Evolutionary conservation across 2,888 invertebrate species (phyloP).

Genomic region (Drosophila fungiperda): DNA sequence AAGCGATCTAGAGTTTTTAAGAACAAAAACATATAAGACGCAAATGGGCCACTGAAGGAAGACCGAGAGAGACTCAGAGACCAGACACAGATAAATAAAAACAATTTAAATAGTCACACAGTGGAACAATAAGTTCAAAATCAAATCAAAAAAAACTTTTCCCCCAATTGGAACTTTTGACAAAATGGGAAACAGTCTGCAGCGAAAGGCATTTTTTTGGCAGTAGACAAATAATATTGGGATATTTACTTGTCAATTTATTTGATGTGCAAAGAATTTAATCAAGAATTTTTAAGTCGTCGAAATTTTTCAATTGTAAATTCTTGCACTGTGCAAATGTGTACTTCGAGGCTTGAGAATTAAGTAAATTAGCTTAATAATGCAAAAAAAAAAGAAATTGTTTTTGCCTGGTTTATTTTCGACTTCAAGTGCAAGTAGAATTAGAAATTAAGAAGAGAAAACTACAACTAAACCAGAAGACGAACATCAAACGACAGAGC

Average conservation of each 20-base stretch:
- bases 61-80: not conserved
- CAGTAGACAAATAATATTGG: not conserved
- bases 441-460: slow-evolving; percentile 45
- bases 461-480: slow-evolving; percentile 37
- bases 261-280: not conserved
- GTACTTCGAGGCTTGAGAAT: slow-evolving; percentile 3
- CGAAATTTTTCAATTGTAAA: not conserved
- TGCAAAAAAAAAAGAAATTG: slow-evolving; percentile 27
- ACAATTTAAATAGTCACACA: slow-evolving; percentile 1
- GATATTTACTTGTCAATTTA: not conserved
- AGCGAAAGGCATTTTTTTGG: not conserved
- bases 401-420: slow-evolving; percentile 59
- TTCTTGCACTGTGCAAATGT: not conserved
- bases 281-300: not conserved
- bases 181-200: not conserved
- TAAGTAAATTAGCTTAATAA: slow-evolving; percentile 14
- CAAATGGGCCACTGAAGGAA: slow-evolving; percentile 13
- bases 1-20: slow-evolving; percentile 16
- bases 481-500: slow-evolving; percentile 32
- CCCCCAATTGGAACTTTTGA: not conserved
- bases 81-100: slow-evolving; percentile 1
- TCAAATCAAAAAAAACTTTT: not conserved
- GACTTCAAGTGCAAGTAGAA: slow-evolving; percentile 65
- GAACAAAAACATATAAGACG: slow-evolving; percentile 11
- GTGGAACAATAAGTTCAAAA: not conserved